Evolutionary conservation across 2,888 invertebrate genomes (phyloP), one percentile per base, ranked within the genome.

Genomic region (Tetragnatha montana): DNA sequence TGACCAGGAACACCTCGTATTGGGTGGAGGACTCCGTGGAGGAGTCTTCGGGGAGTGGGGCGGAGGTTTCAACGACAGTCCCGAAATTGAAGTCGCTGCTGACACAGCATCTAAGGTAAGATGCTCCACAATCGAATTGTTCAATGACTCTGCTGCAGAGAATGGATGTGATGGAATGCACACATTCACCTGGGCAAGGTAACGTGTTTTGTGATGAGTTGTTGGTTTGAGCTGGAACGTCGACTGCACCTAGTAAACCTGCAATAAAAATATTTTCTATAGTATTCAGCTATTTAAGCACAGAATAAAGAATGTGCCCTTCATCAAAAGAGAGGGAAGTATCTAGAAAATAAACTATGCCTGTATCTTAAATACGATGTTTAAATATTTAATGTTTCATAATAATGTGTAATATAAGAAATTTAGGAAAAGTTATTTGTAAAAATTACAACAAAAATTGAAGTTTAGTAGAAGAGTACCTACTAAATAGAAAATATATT

Each of bases 121-220:
- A 73, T 50, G 91, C 92, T 17, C 92, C 92, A 81, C 92, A 92
- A 21, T 90, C 83, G 22, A 91, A 91, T 60, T 92, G 91, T 85
- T 92, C 92, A 21, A 92, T 78, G 19, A 98, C 97, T 92, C 97
- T 96, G 93, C 96, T 96, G 93, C 98, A 98, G 92, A 97, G 96
- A 91, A 97, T 94, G 0, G 97, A 96, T 1, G 98, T 97, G 89
- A 98, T 94, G 12, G 97, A 95, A 93, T 97, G 97, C 91, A 97
- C 96, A 93, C 98, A 98, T 88, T 96, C 96, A 0, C 98, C 98
- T 0, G 98, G 97, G 93, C 98, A 98, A 50, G 90, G 90, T 2
- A 86, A 35, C 74, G 86, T 79, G 78, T 81, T 81, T 17, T 81
- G 69, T 22, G 81, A 35, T 1, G 76, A 73, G 19, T 71, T 73